phyloP scores from a whole-genome alignment of 2,888 invertebrate genomes.

The Crossocerus cetratus region DNA sequence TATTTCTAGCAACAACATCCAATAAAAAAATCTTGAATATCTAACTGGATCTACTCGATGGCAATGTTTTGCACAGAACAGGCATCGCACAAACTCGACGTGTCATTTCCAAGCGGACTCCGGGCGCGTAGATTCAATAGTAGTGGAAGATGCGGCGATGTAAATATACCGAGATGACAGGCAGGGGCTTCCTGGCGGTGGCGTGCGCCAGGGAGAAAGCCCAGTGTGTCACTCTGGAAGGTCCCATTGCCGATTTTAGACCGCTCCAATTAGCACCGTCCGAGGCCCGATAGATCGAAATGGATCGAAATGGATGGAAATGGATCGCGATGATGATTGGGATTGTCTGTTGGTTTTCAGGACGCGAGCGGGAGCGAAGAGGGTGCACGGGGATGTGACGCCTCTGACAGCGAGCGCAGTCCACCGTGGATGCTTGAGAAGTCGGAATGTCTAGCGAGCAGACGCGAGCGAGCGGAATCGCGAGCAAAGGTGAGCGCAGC shows the following conservation, averaged over 20 bases:
- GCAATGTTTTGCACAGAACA: too few species aligned
- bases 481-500: slow-evolving; percentile 54
- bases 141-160: not conserved
- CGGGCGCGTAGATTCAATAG: not conserved
- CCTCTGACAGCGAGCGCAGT: slow-evolving; percentile 63
- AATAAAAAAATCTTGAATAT: too few species aligned
- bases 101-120: not conserved
- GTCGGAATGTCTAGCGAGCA: slow-evolving; percentile 69
- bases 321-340: too few species aligned
- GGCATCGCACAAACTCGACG: not conserved
- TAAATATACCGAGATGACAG: slow-evolving; percentile 53
- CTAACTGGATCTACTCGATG: too few species aligned
- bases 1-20: too few species aligned
- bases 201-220: slow-evolving; percentile 54
- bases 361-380: slow-evolving; percentile 49
- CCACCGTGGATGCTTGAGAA: slow-evolving; percentile 61
- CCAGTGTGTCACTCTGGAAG: slow-evolving; percentile 54
- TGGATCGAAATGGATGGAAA: too few species aligned
- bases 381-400: slow-evolving; percentile 32
- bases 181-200: slow-evolving; percentile 48
- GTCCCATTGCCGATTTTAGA: slow-evolving; percentile 32
- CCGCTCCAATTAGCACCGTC: too few species aligned
- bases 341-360: slow-evolving; percentile 52
- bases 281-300: too few species aligned
- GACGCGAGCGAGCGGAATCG: slow-evolving; percentile 60